Percentiles rank a stretch among this genome's conserved stretches.
Conservation (phyloP, 2,888 invertebrate genomes). For the Sesia bembeciformis region DNA sequence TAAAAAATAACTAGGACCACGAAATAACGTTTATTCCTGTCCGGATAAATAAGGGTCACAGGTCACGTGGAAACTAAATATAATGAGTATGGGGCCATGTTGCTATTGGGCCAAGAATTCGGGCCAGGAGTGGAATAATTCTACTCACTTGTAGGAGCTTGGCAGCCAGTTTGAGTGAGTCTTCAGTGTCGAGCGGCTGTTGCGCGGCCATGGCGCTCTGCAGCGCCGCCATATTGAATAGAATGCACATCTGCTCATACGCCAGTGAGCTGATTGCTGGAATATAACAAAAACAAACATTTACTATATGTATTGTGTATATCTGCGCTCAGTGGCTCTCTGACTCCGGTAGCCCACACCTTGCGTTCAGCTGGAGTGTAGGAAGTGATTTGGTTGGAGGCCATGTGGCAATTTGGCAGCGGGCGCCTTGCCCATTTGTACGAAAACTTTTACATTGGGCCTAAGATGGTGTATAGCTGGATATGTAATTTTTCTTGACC, state of each 20-base stretch:
- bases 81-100: constrained; percentile 1
- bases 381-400: constrained; percentile 91
- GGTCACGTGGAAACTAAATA: background rate
- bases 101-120: too few species aligned
- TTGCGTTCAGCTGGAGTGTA: constrained; percentile 84
- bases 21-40: background rate
- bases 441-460: constrained; percentile 89
- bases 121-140: background rate
- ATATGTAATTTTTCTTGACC: constrained; percentile 90
- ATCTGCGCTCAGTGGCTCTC: constrained; percentile 78
- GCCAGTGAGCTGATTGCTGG: constrained; percentile 90
- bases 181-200: constrained; percentile 91
- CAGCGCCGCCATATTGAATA: constrained; percentile 96
- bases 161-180: constrained; percentile 93
- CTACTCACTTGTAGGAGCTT: constrained; percentile 88
- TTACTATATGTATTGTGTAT: too few species aligned
- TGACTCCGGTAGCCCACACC: constrained; percentile 72
- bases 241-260: constrained; percentile 94
- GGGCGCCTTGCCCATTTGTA: constrained; percentile 84
- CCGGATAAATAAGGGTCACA: background rate
- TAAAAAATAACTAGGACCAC: too few species aligned
- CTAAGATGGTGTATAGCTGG: constrained; percentile 89
- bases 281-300: too few species aligned
- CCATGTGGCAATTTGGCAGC: constrained; percentile 78
- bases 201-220: constrained; percentile 91